Evolutionary conservation across 2,797 vertebrate species (phyloP), one percentile per base, ranked within the genome.

Genomic region (Enteromius anoplus): DNA sequence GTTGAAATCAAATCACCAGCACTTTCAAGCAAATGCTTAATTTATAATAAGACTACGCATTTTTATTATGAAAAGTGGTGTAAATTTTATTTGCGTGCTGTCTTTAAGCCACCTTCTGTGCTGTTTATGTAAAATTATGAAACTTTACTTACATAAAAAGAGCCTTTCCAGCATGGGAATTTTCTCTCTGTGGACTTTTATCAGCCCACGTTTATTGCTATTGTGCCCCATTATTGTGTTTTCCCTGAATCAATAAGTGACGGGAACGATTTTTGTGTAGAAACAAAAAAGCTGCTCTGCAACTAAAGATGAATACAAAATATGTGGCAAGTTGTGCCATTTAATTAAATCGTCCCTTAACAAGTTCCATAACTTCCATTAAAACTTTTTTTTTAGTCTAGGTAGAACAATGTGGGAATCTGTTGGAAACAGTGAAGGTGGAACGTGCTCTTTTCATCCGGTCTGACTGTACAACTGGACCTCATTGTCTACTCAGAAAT

Each of bases 401-500:
- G n/a, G 37, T 75, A 82, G 85, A 88, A 88, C 77, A 88, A 85
- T 85, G 78, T 75, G n/a, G 53, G 70, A 78, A n/a, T 69, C 15
- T 73, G 81, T 70, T 65, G 66, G 58, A 84, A 84, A 84, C 85
- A 68, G 71, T 49, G 75, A 29, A 29, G 10, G 58, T 15, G n/a
- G 72, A 94, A 93, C 91, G 88, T 89, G 90, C 89, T 89, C 84
- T 90, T 94, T 95, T 94, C 91, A 93, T 93, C 90, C 88, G 69
- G 92, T 77, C 90, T 90, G 93, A 94, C 92, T 90, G 89, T 89
- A 91, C 92, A 95, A 94, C 95, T 93, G 91, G 91, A 92, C 91
- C 92, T 94, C 92, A 93, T 94, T 94, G 93, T 95, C 92, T 93
- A 87, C 77, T 84, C 90, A 93, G 92, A 89, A 93, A 94, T 94